phyloP scores from a whole-genome alignment of 2,113 vertebrate species.

The Elachura formosa region DNA sequence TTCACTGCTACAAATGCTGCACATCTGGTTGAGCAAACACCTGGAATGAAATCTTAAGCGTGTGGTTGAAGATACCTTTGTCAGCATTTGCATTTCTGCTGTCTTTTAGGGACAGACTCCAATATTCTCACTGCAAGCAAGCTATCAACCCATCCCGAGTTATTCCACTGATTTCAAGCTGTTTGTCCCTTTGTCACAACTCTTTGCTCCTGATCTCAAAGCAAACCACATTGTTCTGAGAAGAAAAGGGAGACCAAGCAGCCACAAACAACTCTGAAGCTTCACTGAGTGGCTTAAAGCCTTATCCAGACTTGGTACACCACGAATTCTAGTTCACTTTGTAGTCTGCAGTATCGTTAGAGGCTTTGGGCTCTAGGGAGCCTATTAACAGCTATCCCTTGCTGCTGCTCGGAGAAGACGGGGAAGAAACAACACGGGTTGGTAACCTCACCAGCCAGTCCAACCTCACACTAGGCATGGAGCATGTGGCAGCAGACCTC shows the following conservation, averaged over 20 bases:
- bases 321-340: neutral
- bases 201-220: neutral
- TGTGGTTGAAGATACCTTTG: neutral
- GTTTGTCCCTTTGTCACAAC: neutral
- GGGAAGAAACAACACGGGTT: neutral
- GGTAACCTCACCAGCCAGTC: neutral
- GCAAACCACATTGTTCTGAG: neutral
- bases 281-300: neutral
- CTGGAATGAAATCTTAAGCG: neutral
- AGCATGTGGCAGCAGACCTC: no score
- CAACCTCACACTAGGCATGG: neutral
- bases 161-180: neutral
- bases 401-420: neutral
- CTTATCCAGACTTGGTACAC: neutral
- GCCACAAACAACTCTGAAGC: neutral
- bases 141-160: accelerated
- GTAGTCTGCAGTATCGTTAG: neutral
- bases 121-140: neutral
- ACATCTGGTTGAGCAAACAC: neutral
- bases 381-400: neutral
- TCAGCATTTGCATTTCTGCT: neutral
- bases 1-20: neutral
- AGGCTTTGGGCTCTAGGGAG: neutral
- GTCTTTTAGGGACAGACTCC: neutral
- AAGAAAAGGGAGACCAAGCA: neutral